Conservation (phyloP, 2,113 vertebrate genomes). For the Pagrus major region DNA sequence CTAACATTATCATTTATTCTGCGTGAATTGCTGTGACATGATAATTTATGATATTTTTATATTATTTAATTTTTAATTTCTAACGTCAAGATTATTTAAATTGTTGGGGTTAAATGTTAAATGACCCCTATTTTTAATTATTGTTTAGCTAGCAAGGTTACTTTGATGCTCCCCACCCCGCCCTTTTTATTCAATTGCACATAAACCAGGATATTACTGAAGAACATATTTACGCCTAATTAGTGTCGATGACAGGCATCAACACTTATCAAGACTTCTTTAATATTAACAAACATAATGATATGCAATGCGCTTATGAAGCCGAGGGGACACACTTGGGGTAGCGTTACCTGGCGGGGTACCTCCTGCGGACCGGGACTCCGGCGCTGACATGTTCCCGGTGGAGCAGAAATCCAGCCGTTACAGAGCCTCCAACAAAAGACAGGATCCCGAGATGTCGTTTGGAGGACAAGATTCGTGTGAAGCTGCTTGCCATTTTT, state of each 20-base stretch:
- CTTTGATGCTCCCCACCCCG: not conserved
- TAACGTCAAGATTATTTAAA: not conserved
- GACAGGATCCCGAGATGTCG: slow-evolving; percentile 88
- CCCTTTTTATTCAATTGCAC: not conserved
- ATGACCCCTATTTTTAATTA: not conserved
- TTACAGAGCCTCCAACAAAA: slow-evolving; percentile 90
- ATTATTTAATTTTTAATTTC: not conserved
- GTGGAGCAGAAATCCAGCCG: slow-evolving; percentile 87
- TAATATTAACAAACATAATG: not conserved
- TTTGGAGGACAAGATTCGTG: slow-evolving; percentile 86
- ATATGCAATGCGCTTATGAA: not conserved
- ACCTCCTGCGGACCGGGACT: slow-evolving; percentile 85
- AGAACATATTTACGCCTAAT: not conserved
- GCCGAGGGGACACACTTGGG: too few relatives aligned
- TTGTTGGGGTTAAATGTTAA: not conserved
- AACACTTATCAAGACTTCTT: too few relatives aligned
- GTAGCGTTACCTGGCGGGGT: slow-evolving; percentile 89
- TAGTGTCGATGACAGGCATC: too few relatives aligned
- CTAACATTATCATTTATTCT: not conserved
- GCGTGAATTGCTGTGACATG: not conserved
- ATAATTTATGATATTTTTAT: not conserved
- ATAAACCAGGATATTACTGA: not conserved
- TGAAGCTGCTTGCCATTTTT: slow-evolving; percentile 91
- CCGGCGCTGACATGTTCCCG: slow-evolving; percentile 88
- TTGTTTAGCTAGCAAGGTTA: not conserved